Evolutionary conservation across 2,888 invertebrate genomes (phyloP).

Genomic region (Boloria euphrosyne): DNA sequence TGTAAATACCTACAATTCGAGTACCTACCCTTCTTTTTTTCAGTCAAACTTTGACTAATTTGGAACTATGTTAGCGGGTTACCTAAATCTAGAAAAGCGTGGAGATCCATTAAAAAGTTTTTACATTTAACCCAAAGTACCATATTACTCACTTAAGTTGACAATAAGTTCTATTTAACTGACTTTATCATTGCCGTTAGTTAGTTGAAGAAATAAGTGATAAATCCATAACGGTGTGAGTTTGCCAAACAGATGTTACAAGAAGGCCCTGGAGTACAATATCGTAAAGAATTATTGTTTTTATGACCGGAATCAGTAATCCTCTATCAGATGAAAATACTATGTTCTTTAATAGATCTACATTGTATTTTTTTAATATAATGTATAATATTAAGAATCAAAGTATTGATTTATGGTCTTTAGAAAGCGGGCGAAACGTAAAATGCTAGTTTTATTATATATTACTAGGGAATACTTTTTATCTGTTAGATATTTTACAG

Average conservation of each 20-base stretch:
- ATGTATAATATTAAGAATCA: too few species aligned
- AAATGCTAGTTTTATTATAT: too few species aligned
- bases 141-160: slow-evolving; percentile 18
- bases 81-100: slow-evolving; percentile 1
- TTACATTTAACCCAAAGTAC: slow-evolving; percentile 20
- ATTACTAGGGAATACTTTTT: too few species aligned
- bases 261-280: slow-evolving; percentile 45
- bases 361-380: too few species aligned
- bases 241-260: slow-evolving; percentile 47
- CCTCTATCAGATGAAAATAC: slow-evolving; percentile 7
- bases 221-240: slow-evolving; percentile 44
- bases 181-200: slow-evolving; percentile 32
- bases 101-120: slow-evolving; percentile 8
- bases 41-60: background rate
- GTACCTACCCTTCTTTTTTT: too few species aligned
- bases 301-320: slow-evolving; percentile 39
- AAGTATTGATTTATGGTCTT: too few species aligned
- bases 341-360: slow-evolving; percentile 9
- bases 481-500: too few species aligned
- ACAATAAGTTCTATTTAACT: slow-evolving; percentile 33
- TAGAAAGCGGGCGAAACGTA: too few species aligned
- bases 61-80: slow-evolving; percentile 1
- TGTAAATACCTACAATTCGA: too few species aligned
- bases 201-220: slow-evolving; percentile 32
- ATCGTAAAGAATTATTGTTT: slow-evolving; percentile 45